A percentile compares a stretch with the other conserved stretches of the same genome.
Conservation (phyloP, 2,888 invertebrate species). For the Stramonita haemastoma region DNA sequence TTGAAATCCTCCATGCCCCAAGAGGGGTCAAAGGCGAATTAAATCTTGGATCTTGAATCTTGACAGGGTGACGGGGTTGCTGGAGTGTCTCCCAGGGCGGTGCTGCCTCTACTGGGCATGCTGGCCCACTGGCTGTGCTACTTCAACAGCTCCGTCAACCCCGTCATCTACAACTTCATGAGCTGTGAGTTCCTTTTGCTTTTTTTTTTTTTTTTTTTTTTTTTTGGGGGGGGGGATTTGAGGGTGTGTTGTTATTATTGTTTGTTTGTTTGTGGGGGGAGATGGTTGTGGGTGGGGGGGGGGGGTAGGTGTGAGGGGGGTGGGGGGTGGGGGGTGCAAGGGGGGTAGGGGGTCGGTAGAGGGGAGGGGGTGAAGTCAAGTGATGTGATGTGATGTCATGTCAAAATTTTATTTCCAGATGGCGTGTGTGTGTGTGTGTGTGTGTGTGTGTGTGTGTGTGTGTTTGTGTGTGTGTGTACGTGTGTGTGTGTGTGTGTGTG, state of each 20-base stretch:
- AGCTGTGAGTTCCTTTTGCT: conserved; percentile 83
- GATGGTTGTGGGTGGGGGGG: too few species aligned
- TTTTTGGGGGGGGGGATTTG: not conserved
- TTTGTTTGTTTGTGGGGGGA: not conserved
- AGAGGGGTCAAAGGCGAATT: too few species aligned
- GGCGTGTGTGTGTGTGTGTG: too few species aligned
- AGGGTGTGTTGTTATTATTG: not conserved
- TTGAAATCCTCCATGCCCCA: too few species aligned
- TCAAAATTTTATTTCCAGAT: not conserved
- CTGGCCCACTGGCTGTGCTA: conserved; percentile 93
- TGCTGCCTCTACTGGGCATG: conserved; percentile 78
- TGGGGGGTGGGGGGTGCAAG: too few species aligned
- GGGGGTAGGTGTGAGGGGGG: too few species aligned
- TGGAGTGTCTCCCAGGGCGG: conserved; percentile 40
- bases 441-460: too few species aligned
- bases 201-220: not conserved
- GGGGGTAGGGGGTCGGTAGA: too few species aligned
- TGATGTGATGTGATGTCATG: not conserved
- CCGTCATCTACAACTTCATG: conserved; percentile 97
- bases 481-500: too few species aligned
- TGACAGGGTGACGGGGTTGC: conserved; percentile 41
- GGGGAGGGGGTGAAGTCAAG: not conserved
- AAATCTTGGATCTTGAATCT: too few species aligned
- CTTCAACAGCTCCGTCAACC: conserved; percentile 95
- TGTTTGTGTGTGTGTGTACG: too few species aligned